These are phyloP conservation scores for Muricea muricata DNA, from an alignment of 92 coral and sea anemone genomes.

Conservation along the genomic window DNA sequence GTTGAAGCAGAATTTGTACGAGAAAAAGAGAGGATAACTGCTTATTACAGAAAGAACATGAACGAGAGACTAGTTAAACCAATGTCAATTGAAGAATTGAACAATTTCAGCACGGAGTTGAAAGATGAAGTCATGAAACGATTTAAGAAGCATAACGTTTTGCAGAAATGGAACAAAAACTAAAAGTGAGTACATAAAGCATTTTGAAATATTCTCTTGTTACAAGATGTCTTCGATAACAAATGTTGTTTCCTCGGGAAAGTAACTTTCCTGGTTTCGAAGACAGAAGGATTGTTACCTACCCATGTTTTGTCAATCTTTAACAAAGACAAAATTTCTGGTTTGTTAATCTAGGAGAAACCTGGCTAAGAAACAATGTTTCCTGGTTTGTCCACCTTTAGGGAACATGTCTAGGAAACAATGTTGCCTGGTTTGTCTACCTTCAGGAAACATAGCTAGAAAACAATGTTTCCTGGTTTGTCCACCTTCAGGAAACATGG, in stretches of 20 bases:
- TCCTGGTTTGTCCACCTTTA: too few relatives aligned
- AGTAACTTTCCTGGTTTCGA: background rate
- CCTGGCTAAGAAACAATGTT: too few relatives aligned
- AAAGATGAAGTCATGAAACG: slow-evolving; percentile 12
- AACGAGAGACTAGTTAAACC: slow-evolving; percentile 18
- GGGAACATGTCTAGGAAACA: too few relatives aligned
- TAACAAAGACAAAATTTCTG: background rate
- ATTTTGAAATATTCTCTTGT: too few relatives aligned
- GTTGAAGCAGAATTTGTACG: slow-evolving; percentile 46
- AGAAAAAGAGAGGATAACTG: slow-evolving; percentile 9
- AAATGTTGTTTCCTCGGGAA: too few relatives aligned
- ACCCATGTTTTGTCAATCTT: background rate
- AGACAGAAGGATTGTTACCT: too few relatives aligned
- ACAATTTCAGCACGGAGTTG: background rate
- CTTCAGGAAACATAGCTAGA: too few relatives aligned
- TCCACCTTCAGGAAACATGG: too few relatives aligned
- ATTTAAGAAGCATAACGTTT: slow-evolving; percentile 31
- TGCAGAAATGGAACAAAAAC: slow-evolving; percentile 40
- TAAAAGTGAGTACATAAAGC: slow-evolving; percentile 37
- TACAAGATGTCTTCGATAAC: too few relatives aligned
- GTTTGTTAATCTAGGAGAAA: background rate
- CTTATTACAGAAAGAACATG: slow-evolving; percentile 9
- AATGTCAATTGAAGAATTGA: slow-evolving; percentile 12
- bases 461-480: too few relatives aligned
- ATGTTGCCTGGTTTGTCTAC: too few relatives aligned